A percentile compares a stretch with the other conserved stretches of the same genome.
phyloP scores from a whole-genome alignment of 1,140 invertebrate genomes.

The Drosophila obscura region DNA sequence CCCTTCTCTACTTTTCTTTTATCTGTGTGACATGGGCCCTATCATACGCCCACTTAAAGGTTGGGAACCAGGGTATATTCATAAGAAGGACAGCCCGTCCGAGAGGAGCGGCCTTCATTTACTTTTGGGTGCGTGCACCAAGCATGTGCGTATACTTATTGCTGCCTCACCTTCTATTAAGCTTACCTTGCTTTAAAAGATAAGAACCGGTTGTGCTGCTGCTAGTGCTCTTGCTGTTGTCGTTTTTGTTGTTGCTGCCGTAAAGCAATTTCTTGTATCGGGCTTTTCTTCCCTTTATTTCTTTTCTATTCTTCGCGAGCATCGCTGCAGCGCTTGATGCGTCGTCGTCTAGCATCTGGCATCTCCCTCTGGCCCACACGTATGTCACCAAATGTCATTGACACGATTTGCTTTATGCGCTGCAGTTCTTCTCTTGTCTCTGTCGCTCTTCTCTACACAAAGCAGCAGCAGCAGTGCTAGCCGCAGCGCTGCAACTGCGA shows the following conservation, averaged over 20 bases:
- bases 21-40: slow-evolving; percentile 32
- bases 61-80: slow-evolving; percentile 6
- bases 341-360: slow-evolving; percentile 16
- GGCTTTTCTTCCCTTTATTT: slow-evolving; percentile 13
- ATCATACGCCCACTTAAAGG: slow-evolving; percentile 53
- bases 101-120: too few relatives aligned
- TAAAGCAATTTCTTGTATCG: slow-evolving; percentile 64
- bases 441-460: slow-evolving; percentile 36
- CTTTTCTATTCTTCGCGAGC: slow-evolving; percentile 43
- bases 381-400: slow-evolving; percentile 80
- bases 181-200: neutral
- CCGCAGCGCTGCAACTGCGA: slow-evolving; percentile 47
- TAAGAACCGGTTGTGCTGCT: slow-evolving; percentile 15
- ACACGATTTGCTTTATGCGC: slow-evolving; percentile 76
- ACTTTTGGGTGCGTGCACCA: too few relatives aligned
- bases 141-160: too few relatives aligned
- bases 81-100: slow-evolving; percentile 8
- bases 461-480: slow-evolving; percentile 34
- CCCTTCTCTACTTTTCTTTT: neutral
- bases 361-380: slow-evolving; percentile 27
- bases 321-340: neutral
- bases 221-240: neutral
- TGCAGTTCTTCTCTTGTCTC: slow-evolving; percentile 56
- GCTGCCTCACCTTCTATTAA: too few relatives aligned
- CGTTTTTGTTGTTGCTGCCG: neutral